Base-by-base conservation (phyloP, 2,888 invertebrate genomes). In the Coelogynopora nodosa region DNA sequence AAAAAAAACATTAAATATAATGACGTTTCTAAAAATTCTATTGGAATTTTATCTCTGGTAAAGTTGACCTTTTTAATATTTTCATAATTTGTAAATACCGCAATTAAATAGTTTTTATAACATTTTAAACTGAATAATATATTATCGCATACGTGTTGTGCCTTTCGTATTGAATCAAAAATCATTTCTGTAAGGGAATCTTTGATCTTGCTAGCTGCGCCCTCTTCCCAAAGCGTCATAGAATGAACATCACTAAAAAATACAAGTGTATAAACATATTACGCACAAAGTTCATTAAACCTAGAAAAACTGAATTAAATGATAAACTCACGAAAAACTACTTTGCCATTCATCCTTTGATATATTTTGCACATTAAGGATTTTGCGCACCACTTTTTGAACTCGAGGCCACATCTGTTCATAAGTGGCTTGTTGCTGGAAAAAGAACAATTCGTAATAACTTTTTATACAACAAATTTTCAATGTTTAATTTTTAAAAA, bases 361-460 rank as follows among this genome's bases (percentile, higher is more conserved):
- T 0, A 99, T 98, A 2, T 96, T 94, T 92, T 98, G 96, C 92
- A 98, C 98, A 90, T 96, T 95, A 84, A 99, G 93, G 88, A 99
- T 93, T 92, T 97, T 97, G 88, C 97, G 93, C 87, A 99, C 97
- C 90, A 96, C 96, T 13, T 96, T 96, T 89, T 96, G 94, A 95
- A 98, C 97, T 89, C 94, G 94, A 87, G 96, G 96, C 98, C 98
- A 99, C 94, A 97, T 96, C 91, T 97, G 96, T 92, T 98, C 97
- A 92, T 97, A 98, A 5, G 85, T 85, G 74, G 74, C 74, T 74
- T 74, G 74, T 74, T 74, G 74, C 74, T 74, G 5, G 49, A 49
- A 49, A 49, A n/a, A n/a, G n/a, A n/a, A n/a, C n/a, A n/a, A n/a
- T n/a, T n/a, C n/a, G n/a, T n/a, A n/a, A n/a, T n/a, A n/a, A n/a